Evolutionary conservation across 1,140 invertebrate genomes (phyloP), one percentile per base, ranked within the genome.

Genomic region (Meloidogyne chitwoodi): DNA sequence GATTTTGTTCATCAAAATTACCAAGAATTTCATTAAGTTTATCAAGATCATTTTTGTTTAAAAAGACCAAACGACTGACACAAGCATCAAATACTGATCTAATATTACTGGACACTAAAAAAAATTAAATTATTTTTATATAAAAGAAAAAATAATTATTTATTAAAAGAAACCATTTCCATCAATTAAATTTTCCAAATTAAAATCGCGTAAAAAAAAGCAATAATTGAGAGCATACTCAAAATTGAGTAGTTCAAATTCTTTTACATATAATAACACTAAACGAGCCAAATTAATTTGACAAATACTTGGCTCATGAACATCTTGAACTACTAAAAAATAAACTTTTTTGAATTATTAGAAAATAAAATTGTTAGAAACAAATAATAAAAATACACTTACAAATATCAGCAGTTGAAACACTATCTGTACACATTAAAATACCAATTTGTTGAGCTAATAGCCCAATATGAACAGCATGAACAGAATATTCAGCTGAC

Each of bases 211-310:
- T 14, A 85, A 44, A 38, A 85, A 82, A 77, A 84, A 85, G 41
- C 79, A 85, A 70, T 85, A 85, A 34, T 84, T 80, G 24, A 85
- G 72, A 0, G 84, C 79, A 34, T 77, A 81, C 14, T 48, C 62
- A 26, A 82, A 63, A 67, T 85, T 87, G 19, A 67, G 71, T 66
- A 85, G 31, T 31, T 85, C 84, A 44, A 86, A 86, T 19, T 79
- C 76, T 68, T 85, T 86, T 3, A 86, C 79, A 73, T 84, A 85
- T 26, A 80, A 62, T n/a, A 85, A 76, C 26, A 87, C 68, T 12
- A 85, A 56, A 24, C 84, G 75, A n/a, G 86, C 77, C 29, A 87
- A 86, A 74, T 85, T 85, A 11, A 85, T 41, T 68, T 75, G 66
- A 65, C 79, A 84, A 19, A 78, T 62, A 24, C 74, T 80, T 29